Evolutionary conservation across 35 echinoderm and acorn worm species (phyloP), one percentile per base, ranked within the genome.

Genomic region (Holothuria glaberrima): DNA sequence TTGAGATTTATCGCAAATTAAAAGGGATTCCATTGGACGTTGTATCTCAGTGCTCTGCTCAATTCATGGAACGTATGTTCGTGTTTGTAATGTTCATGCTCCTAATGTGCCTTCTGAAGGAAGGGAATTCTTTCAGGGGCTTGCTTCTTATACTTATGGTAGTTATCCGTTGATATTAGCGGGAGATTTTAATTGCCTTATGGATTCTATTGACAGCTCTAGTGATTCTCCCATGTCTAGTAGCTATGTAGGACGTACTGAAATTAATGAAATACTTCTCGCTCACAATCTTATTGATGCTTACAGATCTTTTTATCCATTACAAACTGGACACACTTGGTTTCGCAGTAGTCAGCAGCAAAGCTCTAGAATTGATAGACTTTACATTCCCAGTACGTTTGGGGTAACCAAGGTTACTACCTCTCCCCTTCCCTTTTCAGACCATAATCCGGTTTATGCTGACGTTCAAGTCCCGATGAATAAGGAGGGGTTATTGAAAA

Each of bases 121-220:
- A 25, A 90, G 21, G 31, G 33, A 36, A 13, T 90, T 79, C 41
- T 63, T 90, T 24, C 4, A 22, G 9, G 17, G 54, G 12, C 59
- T 90, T 17, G 9, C 57, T 0, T 20, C 48, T 59, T 90, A 45
- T 21, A 59, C 68, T 66, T 38, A 48, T 36, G 70, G 70, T 27
- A 59, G 30, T 32, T 22, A 71, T 21, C 88, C 88, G 4, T 59
- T 44, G 17, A 36, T 90, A 12, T 48, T 90, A 29, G 88, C 48
- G 6, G 88, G 88, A 0, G 88, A 90, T 57, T 90, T 90, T 64
- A 90, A 90, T 38, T 90, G 70, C 26, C 13, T 88, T 48, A 41
- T 60, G 25, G 50, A 76, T 17, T 3, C 4, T 36, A 19, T 79
- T 18, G 88, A 90, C 44, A 76, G 73, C 28, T 27, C 45, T 31